Conservation (phyloP, 2,113 vertebrate genomes). For the Phyllostomus discolor region DNA sequence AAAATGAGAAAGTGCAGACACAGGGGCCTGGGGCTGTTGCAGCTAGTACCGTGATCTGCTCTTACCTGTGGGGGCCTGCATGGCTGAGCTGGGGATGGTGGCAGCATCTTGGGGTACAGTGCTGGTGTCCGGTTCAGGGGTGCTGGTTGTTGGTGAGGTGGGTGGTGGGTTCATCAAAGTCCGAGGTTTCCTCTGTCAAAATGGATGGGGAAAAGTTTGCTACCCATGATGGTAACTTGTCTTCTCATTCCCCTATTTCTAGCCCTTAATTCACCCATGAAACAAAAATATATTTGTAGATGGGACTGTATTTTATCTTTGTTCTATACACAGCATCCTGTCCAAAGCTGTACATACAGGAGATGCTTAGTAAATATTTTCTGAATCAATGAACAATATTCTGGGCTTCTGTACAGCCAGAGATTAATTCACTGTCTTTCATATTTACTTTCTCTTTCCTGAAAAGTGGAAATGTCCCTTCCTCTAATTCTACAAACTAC, state of each 20-base stretch:
- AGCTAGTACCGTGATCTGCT: conserved; percentile 1
- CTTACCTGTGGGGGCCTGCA: conserved; percentile 98
- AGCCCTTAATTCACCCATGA: neutral
- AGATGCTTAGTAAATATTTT: conserved; percentile 28
- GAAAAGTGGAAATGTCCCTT: conserved; percentile 8
- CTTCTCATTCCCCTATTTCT: conserved; percentile 68
- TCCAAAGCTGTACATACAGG: neutral
- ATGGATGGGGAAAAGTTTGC: conserved; percentile 77
- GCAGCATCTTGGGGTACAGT: conserved; percentile 97
- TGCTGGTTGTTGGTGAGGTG: conserved; percentile 97
- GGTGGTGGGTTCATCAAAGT: conserved; percentile 92
- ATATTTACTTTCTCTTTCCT: neutral
- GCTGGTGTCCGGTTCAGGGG: conserved; percentile 98
- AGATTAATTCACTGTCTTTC: neutral
- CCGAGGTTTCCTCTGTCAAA: conserved; percentile 93
- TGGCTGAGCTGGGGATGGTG: conserved; percentile 95
- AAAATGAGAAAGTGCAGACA: neutral
- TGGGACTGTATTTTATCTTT: conserved; percentile 15
- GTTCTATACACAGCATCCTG: neutral
- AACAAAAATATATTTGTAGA: neutral
- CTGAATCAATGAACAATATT: neutral
- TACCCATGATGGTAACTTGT: conserved; percentile 40
- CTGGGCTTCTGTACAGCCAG: neutral
- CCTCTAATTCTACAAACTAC: neutral
- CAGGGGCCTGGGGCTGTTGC: neutral